phyloP scores from a whole-genome alignment of 2,888 invertebrate genomes.

The Tetragnatha montana region DNA sequence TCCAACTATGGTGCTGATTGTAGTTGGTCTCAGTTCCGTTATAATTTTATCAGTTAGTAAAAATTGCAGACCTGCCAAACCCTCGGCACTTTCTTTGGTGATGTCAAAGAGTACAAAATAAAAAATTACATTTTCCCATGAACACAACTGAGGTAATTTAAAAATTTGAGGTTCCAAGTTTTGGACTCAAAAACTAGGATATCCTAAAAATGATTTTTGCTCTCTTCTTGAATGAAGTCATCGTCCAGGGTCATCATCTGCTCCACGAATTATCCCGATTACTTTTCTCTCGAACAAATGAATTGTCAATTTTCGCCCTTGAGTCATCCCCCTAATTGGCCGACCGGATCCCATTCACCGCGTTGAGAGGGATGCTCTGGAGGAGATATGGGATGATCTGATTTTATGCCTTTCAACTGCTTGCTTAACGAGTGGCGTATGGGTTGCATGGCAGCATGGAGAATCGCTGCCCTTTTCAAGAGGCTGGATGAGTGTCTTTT shows the following conservation, averaged over 20 bases:
- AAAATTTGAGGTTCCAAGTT: too few relatives aligned
- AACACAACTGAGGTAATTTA: too few relatives aligned
- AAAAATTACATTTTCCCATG: too few relatives aligned
- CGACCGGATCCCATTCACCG: conserved; percentile 17
- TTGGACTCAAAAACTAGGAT: not conserved
- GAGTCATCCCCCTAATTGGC: conserved; percentile 34
- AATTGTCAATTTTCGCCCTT: conserved; percentile 34
- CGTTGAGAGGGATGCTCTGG: not conserved
- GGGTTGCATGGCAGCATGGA: too few relatives aligned
- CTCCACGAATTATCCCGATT: conserved; percentile 22
- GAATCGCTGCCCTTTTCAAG: too few relatives aligned
- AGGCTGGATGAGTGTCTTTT: too few relatives aligned
- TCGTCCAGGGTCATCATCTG: conserved; percentile 18
- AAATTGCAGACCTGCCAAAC: too few relatives aligned
- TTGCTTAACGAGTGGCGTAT: too few relatives aligned
- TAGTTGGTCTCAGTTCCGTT: too few relatives aligned
- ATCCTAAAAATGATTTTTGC: not conserved
- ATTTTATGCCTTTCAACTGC: not conserved
- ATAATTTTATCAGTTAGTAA: too few relatives aligned
- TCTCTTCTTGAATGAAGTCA: not conserved
- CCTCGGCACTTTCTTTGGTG: not conserved
- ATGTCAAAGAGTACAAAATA: not conserved
- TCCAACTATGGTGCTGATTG: too few relatives aligned
- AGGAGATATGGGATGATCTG: not conserved
- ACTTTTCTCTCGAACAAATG: conserved; percentile 29